Percentiles rank a stretch among this genome's conserved stretches.
Evolutionary conservation across 2,113 vertebrate species (phyloP).

Genomic region (Sander vitreus): DNA sequence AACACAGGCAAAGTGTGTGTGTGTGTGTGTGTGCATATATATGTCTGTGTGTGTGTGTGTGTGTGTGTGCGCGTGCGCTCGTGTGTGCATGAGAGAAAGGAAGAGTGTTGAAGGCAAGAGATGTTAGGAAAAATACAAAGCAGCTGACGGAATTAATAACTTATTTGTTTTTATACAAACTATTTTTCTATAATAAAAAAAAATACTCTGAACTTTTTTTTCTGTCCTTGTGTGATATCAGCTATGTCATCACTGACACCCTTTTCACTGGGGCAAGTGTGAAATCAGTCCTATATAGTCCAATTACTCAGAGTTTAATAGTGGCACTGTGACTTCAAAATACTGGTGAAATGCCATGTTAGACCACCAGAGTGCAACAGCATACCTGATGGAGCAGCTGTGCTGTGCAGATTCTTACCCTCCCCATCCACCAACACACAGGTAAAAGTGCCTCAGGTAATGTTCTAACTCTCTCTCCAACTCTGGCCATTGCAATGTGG

Average conservation of each 20-base stretch:
- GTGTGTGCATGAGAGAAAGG: slow-evolving; percentile 22
- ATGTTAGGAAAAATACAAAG: slow-evolving; percentile 59
- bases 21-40: slow-evolving; percentile 15
- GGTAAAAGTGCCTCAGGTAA: slow-evolving; percentile 49
- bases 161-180: slow-evolving; percentile 82
- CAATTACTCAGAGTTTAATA: background rate
- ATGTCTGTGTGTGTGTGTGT: slow-evolving; percentile 21
- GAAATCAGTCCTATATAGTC: slow-evolving; percentile 7
- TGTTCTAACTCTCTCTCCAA: slow-evolving; percentile 37
- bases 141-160: slow-evolving; percentile 77
- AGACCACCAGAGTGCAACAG: slow-evolving; percentile 76
- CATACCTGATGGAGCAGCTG: slow-evolving; percentile 6
- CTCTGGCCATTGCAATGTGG: slow-evolving; percentile 24
- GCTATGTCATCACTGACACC: slow-evolving; percentile 42
- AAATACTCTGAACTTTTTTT: slow-evolving; percentile 25
- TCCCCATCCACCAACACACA: background rate
- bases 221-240: slow-evolving; percentile 21
- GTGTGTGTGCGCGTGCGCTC: slow-evolving; percentile 30
- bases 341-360: slow-evolving; percentile 34
- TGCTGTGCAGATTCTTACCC: background rate
- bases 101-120: slow-evolving; percentile 1
- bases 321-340: background rate
- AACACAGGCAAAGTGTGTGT: slow-evolving; percentile 23
- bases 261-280: slow-evolving; percentile 18
- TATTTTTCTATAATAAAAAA: slow-evolving; percentile 82